A percentile compares a stretch with the other conserved stretches of the same genome.
These are phyloP conservation scores for Vanacampus margaritifer DNA, from an alignment of 2,113 vertebrate species.

Conservation along the genomic window DNA sequence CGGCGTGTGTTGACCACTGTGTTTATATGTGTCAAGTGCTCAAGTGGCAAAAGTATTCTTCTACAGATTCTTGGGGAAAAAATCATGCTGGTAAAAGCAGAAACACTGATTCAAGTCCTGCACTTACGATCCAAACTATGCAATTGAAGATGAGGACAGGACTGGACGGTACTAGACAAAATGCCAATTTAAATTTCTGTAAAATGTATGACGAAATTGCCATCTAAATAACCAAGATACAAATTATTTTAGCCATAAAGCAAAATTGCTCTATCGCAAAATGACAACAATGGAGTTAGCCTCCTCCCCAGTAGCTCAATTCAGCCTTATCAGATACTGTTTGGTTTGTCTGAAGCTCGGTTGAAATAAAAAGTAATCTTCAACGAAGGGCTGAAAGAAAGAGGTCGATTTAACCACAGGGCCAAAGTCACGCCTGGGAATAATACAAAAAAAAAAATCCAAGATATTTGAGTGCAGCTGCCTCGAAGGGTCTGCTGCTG, in stretches of 20 bases:
- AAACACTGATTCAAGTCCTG: background rate
- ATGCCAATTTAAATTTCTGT: too few relatives aligned
- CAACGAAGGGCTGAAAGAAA: slow-evolving; percentile 8
- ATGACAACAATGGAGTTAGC: background rate
- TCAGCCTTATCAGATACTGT: slow-evolving; percentile 49
- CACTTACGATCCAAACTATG: too few relatives aligned
- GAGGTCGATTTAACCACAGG: slow-evolving; percentile 47
- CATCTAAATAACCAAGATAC: too few relatives aligned
- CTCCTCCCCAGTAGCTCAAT: background rate
- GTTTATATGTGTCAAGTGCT: background rate
- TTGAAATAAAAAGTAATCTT: slow-evolving; percentile 31
- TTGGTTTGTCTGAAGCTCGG: background rate
- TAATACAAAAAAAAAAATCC: slow-evolving; percentile 16
- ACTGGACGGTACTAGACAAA: too few relatives aligned
- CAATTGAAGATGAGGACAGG: too few relatives aligned
- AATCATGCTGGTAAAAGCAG: background rate
- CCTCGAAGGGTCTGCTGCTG: slow-evolving; percentile 33
- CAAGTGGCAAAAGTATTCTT: background rate
- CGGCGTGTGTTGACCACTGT: background rate
- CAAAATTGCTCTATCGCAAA: background rate
- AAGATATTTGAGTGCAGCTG: slow-evolving; percentile 61
- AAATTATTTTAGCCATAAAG: too few relatives aligned
- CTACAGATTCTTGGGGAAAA: background rate
- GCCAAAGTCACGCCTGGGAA: slow-evolving; percentile 63
- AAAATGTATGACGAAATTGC: too few relatives aligned